phyloP scores from a whole-genome alignment of 2,113 vertebrate genomes.

The Patagioenas fasciata region DNA sequence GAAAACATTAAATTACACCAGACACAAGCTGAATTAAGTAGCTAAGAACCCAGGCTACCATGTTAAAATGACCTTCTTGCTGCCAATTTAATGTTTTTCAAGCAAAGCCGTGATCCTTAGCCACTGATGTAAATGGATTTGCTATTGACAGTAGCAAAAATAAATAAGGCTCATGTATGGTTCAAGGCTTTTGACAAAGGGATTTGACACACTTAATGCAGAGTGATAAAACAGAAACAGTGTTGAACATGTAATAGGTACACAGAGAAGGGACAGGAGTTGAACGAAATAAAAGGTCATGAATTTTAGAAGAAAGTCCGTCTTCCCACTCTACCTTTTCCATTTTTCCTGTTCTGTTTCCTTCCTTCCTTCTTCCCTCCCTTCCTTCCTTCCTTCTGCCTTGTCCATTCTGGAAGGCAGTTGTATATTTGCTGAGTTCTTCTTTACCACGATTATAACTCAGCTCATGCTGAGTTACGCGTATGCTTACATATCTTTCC shows the following conservation, averaged over 20 bases:
- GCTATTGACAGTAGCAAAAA: not conserved
- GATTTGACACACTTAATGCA: not conserved
- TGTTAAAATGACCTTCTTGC: not conserved
- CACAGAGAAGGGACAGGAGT: not conserved
- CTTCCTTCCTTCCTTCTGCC: not conserved
- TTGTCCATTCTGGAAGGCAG: not conserved
- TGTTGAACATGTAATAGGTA: not conserved
- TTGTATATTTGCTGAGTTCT: not conserved
- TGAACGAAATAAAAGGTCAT: not conserved
- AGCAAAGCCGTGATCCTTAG: not conserved
- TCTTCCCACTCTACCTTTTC: not conserved
- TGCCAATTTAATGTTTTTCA: not conserved
- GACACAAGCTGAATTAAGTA: slow-evolving; percentile 25
- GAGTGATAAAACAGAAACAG: not conserved
- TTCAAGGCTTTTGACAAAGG: not conserved
- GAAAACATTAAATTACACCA: slow-evolving; percentile 24
- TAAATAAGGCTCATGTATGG: not conserved
- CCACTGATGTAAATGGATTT: not conserved
- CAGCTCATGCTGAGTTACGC: not conserved
- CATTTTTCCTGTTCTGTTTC: not conserved
- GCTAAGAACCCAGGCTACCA: not conserved
- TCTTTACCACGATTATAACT: not conserved
- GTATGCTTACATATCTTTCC: not conserved
- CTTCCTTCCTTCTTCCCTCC: not conserved
- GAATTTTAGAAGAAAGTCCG: not conserved